Base-by-base conservation (phyloP, 2,888 invertebrate genomes). In the Fragum fragum region DNA sequence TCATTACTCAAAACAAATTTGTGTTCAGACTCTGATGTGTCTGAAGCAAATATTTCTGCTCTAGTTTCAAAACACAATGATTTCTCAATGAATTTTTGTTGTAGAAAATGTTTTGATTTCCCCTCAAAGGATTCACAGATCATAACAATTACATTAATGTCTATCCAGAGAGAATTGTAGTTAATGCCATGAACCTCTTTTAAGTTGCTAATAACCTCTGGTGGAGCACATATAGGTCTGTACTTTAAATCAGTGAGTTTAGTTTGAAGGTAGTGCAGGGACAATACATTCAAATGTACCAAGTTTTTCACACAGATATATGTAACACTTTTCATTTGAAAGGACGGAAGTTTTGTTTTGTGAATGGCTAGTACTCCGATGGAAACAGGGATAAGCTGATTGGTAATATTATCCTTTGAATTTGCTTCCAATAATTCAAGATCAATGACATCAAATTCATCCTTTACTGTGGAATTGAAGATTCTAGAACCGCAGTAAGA, bases 291-390 rank as follows among this genome's bases (percentile, higher is more conserved):
- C 18, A 32, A 32, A 14, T 18, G 3, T 1, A 61, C 61, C 28
- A 61, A 32, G 16, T 61, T 32, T 32, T 61, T 61, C 32, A 61
- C 21, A 29, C 28, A 32, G 16, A 61, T 32, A 61, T 61, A 32
- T 14, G 16, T 61, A 7, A 18, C 3, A 61, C 28, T n/a, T n/a
- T 61, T 29, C 61, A 61, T n/a, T n/a, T 32, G 14, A 32, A 61
- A 61, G 61, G 61, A 14, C 1, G 32, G 29, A 18, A 61, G n/a
- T 32, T 61, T 61, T 29, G 32, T 32, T 16, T 61, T 61, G 7
- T 16, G 61, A 3, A 61, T 14, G 16, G 14, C n/a, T 7, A 61
- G 7, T 7, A 6, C 16, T 14, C 61, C 61, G 16, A 61, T n/a
- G 7, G 29, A 18, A 29, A 61, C 61, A 16, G 18, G 1, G 2